Base-by-base conservation (phyloP, 1,140 invertebrate species). In the Megathymus violae region DNA sequence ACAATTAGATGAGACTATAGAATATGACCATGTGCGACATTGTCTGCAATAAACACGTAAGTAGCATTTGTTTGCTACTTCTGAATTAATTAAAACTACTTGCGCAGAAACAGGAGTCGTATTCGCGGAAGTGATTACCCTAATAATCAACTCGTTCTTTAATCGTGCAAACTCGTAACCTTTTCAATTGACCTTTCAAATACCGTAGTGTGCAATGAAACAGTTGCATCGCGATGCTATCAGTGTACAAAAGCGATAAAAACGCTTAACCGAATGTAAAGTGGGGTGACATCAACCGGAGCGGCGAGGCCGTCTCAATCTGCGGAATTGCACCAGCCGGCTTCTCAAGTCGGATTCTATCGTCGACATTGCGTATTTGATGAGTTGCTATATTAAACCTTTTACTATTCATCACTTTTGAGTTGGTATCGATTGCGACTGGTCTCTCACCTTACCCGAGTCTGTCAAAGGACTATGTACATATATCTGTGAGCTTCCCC, bases 281-380 rank as follows among this genome's bases (percentile, higher is more conserved):
- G 15, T 31, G 25, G 48, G 43, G 62, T 71, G 71, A 71, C 64
- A 71, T 74, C 68, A 74, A 50, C 36, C 22, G n/a, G 19, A 22
- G 19, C 27, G 13, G 0, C 64, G 62, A 74, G 68, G 71, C 63
- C 70, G 61, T 44, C 48, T 62, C 67, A 69, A 73, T 73, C 51
- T 69, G 62, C 41, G 19, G 44, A 11, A 50, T 50, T 47, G 46
- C 11, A 31, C 11, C n/a, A 27, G 22, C 27, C n/a, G 19, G 25
- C 22, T 47, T 47, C 14, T 31, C 22, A n/a, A 27, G 5, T 31
- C 14, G 3, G 44, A 47, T 47, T 47, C n/a, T 47, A 13, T 47
- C 13, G 44, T 43, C 14, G 17, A n/a, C n/a, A n/a, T n/a, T n/a
- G n/a, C n/a, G n/a, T n/a, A n/a, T n/a, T n/a, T n/a, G n/a, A n/a